Evolutionary conservation across 2,888 invertebrate genomes (phyloP), one percentile per base, ranked within the genome.

Genomic region (Ophion obscuratus): DNA sequence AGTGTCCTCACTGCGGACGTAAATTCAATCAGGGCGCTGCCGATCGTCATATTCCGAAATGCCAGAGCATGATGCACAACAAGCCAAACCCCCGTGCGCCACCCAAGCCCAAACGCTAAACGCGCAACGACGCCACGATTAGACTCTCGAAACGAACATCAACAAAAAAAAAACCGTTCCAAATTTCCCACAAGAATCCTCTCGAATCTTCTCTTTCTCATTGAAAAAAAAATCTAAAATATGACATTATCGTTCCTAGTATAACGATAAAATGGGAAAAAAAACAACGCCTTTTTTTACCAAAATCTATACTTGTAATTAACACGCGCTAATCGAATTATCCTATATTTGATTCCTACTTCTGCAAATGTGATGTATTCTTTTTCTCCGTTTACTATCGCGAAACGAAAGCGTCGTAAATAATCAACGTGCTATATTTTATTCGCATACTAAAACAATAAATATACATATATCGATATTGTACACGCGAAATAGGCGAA

Each of bases 41-140:
- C 1, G 97, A 97, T 89, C 95, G 99, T 44, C 99, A 99, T 95
- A 98, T 99, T 89, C 99, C 99, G 74, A 97, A 97, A 94, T 99
- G 99, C 95, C 97, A 97, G 91, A 96, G 95, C 90, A 98, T 96
- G 95, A 95, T 96, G 89, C 97, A 97, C 94, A 98, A 98, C 93
- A 98, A 98, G 91, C 96, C 97, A 90, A 96, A 95, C 92, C 95
- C 90, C 76, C 90, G 89, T 9, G 89, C 89, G 24, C 90, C 88
- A 0, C 86, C 88, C 11, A 90, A 88, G 84, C 80, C 87, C 53
- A 92, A 88, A 73, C 92, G 92, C 75, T 90, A 92, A 84, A 59
- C 24, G 47, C 3, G 14, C 14, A 31, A 53, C 9, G 10, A 10
- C 36, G 31, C n/a, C 31, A 6, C 31, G 17, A n/a, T 27, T 7